Evolutionary conservation across 2,888 invertebrate genomes (phyloP), one percentile per base, ranked within the genome.

Genomic region (Matsumyia berberina): DNA sequence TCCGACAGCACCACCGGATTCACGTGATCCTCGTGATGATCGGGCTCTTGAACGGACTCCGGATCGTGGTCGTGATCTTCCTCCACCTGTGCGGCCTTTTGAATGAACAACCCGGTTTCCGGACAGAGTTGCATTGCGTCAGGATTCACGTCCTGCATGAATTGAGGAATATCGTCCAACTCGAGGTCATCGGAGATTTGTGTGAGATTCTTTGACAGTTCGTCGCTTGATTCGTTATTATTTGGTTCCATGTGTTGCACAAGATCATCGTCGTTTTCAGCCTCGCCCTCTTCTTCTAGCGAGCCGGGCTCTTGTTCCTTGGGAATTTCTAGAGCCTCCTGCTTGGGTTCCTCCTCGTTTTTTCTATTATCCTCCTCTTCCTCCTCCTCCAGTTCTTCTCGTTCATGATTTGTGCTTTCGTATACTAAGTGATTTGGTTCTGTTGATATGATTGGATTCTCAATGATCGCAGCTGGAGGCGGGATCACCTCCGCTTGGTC

Each of bases 31-130:
- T 60, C 70, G 29, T 80, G 67, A 8, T 66, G 66, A 8, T 66
- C 31, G 19, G 66, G 31, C 11, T 72, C 42, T 24, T 73, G 58
- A 12, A 58, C 53, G n/a, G 11, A 31, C n/a, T 78, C 70, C 8
- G 49, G 57, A 58, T 73, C 57, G 17, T 42, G 86, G 0, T 76
- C 74, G 6, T 37, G 72, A 12, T 62, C 70, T 12, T 74, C 67
- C 11, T 58, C 66, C 8, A 76, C 57, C 42, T 35, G 51, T 4
- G 19, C 33, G 29, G 11, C 87, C 86, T 60, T 89, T 86, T 49
- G 89, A 87, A 86, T 90, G 70, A 90, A 91, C 1, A 91, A 88
- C 0, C 91, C 91, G 1, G 91, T 91, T 69, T 89, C 89, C 51
- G 91, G 89, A 49, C 91, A 91, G 15, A 91, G 86, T 39, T 90